Evolutionary conservation across 2,888 invertebrate species (phyloP).

Genomic region (Latrodectus elegans): DNA sequence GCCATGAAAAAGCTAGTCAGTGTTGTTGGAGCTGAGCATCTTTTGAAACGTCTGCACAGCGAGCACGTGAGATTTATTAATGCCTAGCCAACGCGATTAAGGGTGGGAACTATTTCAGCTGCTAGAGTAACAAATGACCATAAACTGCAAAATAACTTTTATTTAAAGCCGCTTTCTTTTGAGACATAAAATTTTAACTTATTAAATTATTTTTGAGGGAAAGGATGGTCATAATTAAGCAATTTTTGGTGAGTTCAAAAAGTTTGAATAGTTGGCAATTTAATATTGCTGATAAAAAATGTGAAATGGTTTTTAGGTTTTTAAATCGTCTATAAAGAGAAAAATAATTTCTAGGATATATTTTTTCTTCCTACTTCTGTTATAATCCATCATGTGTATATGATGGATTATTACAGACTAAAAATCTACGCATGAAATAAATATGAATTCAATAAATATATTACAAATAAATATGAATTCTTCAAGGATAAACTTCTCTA

Average conservation of each 20-base stretch:
- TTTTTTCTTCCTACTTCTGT: not conserved
- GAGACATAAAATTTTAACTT: conserved; percentile 33
- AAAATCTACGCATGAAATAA: no score
- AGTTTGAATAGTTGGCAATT: not conserved
- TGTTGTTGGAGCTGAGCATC: not conserved
- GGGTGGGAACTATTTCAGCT: conserved; percentile 50
- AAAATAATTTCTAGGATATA: not conserved
- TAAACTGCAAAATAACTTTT: conserved; percentile 41
- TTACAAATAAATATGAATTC: no score
- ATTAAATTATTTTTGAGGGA: conserved; percentile 35
- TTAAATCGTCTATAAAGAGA: not conserved
- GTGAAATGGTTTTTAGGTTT: not conserved
- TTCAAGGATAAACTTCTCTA: no score
- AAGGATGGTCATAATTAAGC: not conserved
- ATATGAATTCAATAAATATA: no score
- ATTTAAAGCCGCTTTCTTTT: conserved; percentile 28
- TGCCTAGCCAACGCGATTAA: conserved; percentile 29
- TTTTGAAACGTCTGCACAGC: conserved; percentile 9
- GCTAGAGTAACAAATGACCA: conserved; percentile 34
- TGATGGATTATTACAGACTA: not conserved
- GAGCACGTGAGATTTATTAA: conserved; percentile 44
- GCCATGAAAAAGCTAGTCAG: not conserved
- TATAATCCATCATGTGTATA: no score
- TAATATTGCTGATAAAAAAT: not conserved
- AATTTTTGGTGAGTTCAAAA: not conserved